These are phyloP conservation scores for Halocynthia roretzi DNA, from an alignment of 23 tunicate species.

Conservation along the genomic window DNA sequence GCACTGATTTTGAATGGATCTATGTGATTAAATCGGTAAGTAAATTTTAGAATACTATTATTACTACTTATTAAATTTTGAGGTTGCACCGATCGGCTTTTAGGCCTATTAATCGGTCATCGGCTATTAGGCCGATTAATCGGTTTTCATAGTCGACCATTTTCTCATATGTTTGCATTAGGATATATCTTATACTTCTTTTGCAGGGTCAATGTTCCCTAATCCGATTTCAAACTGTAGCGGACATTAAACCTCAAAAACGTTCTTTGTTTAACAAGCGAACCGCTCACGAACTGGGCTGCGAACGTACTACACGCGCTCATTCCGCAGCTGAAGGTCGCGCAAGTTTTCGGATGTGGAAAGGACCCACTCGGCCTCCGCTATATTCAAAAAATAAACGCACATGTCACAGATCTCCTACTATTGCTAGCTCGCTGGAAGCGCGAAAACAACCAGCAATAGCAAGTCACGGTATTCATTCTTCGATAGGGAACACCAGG, in stretches of 20 bases:
- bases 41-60: neutral
- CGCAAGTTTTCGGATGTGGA: constrained; percentile 43
- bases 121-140: neutral
- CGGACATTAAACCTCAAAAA: constrained; percentile 24
- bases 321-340: neutral
- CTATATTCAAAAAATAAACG: neutral
- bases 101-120: neutral
- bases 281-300: constrained; percentile 22
- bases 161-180: neutral
- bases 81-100: too few relatives aligned
- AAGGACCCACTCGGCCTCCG: neutral
- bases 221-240: constrained; percentile 42
- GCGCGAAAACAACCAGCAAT: too few relatives aligned
- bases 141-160: too few relatives aligned
- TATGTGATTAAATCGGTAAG: constrained; percentile 65
- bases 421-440: too few relatives aligned
- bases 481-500: too few relatives aligned
- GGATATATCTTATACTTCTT: neutral
- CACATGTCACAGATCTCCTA: too few relatives aligned
- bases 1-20: constrained; percentile 52
- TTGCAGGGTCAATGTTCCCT: constrained; percentile 62
- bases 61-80: neutral
- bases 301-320: constrained; percentile 12
- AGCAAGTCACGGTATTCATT: too few relatives aligned
- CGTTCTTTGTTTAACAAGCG: constrained; percentile 39